Conservation (phyloP, 2,113 vertebrate species). For the Caretta caretta region DNA sequence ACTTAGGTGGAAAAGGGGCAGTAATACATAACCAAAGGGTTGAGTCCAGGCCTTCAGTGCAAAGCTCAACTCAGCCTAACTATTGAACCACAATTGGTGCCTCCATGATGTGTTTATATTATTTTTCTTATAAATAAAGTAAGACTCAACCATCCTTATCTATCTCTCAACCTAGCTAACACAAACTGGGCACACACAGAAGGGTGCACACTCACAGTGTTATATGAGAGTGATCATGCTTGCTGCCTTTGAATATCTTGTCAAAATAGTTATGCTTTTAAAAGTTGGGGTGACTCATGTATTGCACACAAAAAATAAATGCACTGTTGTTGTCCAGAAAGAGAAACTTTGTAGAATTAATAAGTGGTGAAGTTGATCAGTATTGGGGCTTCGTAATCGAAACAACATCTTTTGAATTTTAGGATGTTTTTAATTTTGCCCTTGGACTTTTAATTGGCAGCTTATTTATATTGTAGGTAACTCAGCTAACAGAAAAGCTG, state of each 20-base stretch:
- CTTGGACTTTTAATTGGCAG: neutral
- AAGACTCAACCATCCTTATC: neutral
- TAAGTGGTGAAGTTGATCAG: neutral
- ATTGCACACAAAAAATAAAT: neutral
- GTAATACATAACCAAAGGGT: neutral
- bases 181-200: neutral
- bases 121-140: neutral
- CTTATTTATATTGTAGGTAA: slow-evolving; percentile 81
- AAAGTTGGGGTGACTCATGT: neutral
- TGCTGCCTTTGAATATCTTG: neutral
- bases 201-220: neutral
- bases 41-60: neutral
- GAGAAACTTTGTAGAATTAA: neutral
- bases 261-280: neutral
- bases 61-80: neutral
- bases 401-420: neutral
- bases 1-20: neutral
- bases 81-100: neutral
- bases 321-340: neutral
- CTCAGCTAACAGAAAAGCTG: slow-evolving; percentile 93
- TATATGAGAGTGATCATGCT: neutral
- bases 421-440: neutral
- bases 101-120: neutral
- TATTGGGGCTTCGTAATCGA: neutral
- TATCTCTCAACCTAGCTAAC: neutral